Base-by-base conservation (phyloP, 2,797 vertebrate genomes). In the Lepidocolaptes lacrymiger region DNA sequence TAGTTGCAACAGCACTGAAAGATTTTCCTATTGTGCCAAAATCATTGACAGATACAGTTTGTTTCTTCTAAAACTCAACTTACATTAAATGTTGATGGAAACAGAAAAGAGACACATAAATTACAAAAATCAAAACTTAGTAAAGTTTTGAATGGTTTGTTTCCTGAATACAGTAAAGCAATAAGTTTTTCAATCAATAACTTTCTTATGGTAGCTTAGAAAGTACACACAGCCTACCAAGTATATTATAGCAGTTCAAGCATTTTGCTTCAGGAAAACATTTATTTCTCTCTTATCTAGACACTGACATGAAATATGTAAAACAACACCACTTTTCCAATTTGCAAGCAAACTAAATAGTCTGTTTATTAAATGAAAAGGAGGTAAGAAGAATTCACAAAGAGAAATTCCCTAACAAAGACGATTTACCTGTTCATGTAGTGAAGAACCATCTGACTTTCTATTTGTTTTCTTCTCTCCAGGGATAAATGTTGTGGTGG, bases 71-170 rank as follows among this genome's bases (percentile, higher is more conserved):
- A 93, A 85, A 86, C n/a, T 85, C 8, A 36, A 75, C 61, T 75
- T 89, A 91, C 23, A 91, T 78, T 94, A 96, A 89, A 66, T 79
- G 69, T 19, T 91, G 43, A 48, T 26, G 43, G 39, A 63, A 74
- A 90, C 46, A 88, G 49, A 86, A 95, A 94, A 43, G 41, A 43
- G 17, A 96, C 43, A 63, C 5, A 14, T 59, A 91, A 96, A 91
- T 61, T 43, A 76, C 28, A 71, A 82, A 68, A 75, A 61, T 14
- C 30, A 34, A 62, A 55, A 66, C 62, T 92, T 0, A 85, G 69
- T n/a, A 86, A 22, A 89, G 21, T 89, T 95, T 86, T 21, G n/a
- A 95, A 84, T 13, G 86, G 36, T 79, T 96, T 91, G 43, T 92
- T 90, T 66, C 89, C 52, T n/a, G 39, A 91, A 76, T 30, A 59